Evolutionary conservation across 2,888 invertebrate genomes (phyloP), one percentile per base, ranked within the genome.

Genomic region (Brenthis ino): DNA sequence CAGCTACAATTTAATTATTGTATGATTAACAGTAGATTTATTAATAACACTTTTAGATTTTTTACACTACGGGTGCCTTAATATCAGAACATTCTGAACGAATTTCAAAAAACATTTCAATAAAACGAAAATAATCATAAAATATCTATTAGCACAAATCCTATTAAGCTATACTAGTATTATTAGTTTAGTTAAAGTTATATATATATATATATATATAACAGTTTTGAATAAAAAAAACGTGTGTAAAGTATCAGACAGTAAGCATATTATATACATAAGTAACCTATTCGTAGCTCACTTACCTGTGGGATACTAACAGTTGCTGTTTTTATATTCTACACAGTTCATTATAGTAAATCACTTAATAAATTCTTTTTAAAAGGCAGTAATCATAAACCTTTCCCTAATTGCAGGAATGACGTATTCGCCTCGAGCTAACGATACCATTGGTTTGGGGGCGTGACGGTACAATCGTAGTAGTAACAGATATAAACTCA

Each of bases 401-500:
- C 56, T 67, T 67, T 67, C 60, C 28, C 24, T 67, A 56, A 63
- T 67, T 63, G 63, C 67, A 50, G 43, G 65, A 55, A 56, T 67
- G 67, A 61, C 67, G 61, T 67, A 67, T 63, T 63, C 51, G 51
- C 67, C 63, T 51, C 67, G 16, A 63, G 51, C 67, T 67, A 67
- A 67, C 61, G 63, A 67, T 67, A 61, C 69, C 75, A 77, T 75
- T 71, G 69, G 65, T 69, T 68, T 64, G 73, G 68, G 71, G 77
- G 76, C 74, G 76, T 71, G 72, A 67, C 75, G 68, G 81, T 80
- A 85, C 82, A 79, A 72, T 56, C 67, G 67, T 47, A 37, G 1
- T 3, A 1, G 12, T 50, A 60, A 50, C 11, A 16, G 28, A 50
- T 28, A 2, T 5, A n/a, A 16, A 8, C 12, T 6, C 6, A 14